Base-by-base conservation (phyloP, 2,113 vertebrate genomes). In the Leucopsar rothschildi region DNA sequence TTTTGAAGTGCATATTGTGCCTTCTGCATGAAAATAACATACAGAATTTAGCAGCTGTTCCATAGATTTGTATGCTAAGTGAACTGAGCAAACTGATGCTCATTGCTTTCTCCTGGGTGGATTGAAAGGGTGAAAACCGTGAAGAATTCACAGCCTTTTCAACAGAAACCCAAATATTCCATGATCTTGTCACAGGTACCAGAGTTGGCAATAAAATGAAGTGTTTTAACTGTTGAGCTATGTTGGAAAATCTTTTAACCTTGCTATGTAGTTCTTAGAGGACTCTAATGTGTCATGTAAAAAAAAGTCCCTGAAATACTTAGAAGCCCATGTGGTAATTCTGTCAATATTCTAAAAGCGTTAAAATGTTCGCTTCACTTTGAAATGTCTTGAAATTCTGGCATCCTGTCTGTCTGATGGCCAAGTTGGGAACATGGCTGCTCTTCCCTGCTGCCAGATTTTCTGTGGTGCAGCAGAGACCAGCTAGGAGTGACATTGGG, bases 401-500 rank as follows among this genome's bases (percentile, higher is more conserved):
- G 12, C 5, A 8, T 49, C 9, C 0, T 25, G 4, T 27, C 31
- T 45, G 20, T 53, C 25, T 31, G 19, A 6, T 47, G 47, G 33
- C 33, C 33, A 3, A 1, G 16, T 1, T 52, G 33, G 47, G 68
- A 69, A 2, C 3, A 1, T 6, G 49, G 45, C 40, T 44, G 1
- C 44, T 56, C 0, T 60, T 22, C 37, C 13, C 44, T 60, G 28
- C 39, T 17, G 25, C n/a, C 33, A 17, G 23, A 3, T 42, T 61
- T 73, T 53, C 15, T 57, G 31, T 9, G 40, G 10, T 12, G n/a
- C 28, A 17, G 29, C 39, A 71, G 45, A 8, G 4, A 44, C 23
- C 47, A 29, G n/a, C 12, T 7, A 8, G 16, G 50, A 50, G 6
- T 27, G 27, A 10, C 0, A 0, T 0, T 45, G 76, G 53, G 28